Evolutionary conservation across 2,797 vertebrate genomes (phyloP).

Genomic region (Botia kubotai): DNA sequence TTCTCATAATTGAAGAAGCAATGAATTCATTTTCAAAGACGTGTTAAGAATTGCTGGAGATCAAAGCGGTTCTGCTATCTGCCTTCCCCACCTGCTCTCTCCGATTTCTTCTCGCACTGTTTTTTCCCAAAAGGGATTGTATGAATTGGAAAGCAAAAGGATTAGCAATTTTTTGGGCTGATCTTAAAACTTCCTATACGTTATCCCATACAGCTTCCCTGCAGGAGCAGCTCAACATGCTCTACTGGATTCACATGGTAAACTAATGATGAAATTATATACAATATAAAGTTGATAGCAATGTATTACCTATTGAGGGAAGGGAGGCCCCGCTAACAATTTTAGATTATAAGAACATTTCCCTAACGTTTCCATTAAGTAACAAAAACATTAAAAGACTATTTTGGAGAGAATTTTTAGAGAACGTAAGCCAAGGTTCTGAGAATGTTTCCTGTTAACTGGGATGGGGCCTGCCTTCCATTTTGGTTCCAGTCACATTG

Average conservation of each 20-base stretch:
- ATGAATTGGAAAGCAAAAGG: constrained; percentile 29
- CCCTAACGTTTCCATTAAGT: too few species aligned
- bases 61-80: constrained; percentile 46
- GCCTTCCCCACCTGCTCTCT: constrained; percentile 43
- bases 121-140: constrained; percentile 18
- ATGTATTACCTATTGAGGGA: neutral
- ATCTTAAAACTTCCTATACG: constrained; percentile 20
- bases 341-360: too few species aligned
- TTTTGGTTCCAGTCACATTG: too few species aligned
- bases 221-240: neutral
- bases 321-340: too few species aligned
- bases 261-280: neutral
- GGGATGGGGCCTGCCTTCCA: too few species aligned
- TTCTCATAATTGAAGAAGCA: constrained; percentile 48
- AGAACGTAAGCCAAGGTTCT: too few species aligned
- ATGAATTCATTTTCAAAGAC: constrained; percentile 52
- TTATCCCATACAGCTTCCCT: constrained; percentile 3
- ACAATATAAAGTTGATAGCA: neutral
- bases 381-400: too few species aligned
- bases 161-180: constrained; percentile 23
- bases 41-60: constrained; percentile 51
- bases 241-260: constrained; percentile 5
- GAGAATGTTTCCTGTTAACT: too few species aligned
- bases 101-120: constrained; percentile 20
- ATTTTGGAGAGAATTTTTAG: too few species aligned